Evolutionary conservation across 2,888 invertebrate species (phyloP), one percentile per base, ranked within the genome.

Genomic region (Tricholauxania praeusta): DNA sequence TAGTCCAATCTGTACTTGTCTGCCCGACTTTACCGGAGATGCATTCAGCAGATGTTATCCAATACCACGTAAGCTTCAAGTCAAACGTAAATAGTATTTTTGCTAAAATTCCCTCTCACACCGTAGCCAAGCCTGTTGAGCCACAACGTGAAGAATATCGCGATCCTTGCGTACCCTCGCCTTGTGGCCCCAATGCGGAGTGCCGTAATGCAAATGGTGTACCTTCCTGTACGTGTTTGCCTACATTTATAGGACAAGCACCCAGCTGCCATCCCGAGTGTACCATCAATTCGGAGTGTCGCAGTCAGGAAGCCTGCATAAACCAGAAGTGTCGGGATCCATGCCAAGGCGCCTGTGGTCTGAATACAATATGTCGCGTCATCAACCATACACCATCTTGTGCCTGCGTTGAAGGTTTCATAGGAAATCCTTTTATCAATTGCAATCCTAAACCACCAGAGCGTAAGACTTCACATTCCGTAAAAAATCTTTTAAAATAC

Each of bases 191-290:
- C 4, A 90, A 92, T 82, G 89, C 92, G 2, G 87, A 91, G 80
- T 92, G 92, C 79, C 89, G 90, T 72, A 89, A 90, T 73, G 84
- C 89, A n/a, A 91, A 91, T 78, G 89, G 89, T 12, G 82, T 87
- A 3, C 91, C 92, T 10, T 90, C 91, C 0, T 94, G 94, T 82
- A 90, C 91, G 32, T 94, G 94, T 81, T 83, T 91, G 78, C 86
- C 89, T 5, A 89, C 89, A 68, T 93, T 90, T 80, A 90, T 91
- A 77, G 93, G 93, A n/a, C 89, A 89, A 55, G 93, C 93, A 67
- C 93, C 93, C 17, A 92, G 92, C 80, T 93, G 93, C 82, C 89
- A 91, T 69, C 93, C 93, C 3, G 93, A 93, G 86, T 94, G 94
- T 85, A 90, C 90, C 1, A 91, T 92, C 63, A 92, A 92, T 81